Evolutionary conservation across 1,140 invertebrate genomes (phyloP), one percentile per base, ranked within the genome.

Genomic region (Heliothis virescens): DNA sequence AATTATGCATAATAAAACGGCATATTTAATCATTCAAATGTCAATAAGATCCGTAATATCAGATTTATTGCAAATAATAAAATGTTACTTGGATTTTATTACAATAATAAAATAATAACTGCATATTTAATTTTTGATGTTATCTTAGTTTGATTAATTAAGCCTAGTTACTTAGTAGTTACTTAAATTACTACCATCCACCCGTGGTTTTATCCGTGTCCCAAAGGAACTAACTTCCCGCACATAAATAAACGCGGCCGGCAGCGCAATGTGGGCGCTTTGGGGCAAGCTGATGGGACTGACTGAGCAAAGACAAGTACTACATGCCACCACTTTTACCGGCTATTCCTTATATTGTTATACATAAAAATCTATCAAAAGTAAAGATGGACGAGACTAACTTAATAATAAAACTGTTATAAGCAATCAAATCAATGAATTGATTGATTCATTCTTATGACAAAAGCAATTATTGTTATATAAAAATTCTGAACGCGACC

Each of bases 391-490:
- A 65, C 60, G 29, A 13, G 9, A n/a, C n/a, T n/a, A n/a, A n/a
- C n/a, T n/a, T n/a, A 12, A 62, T 29, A 34, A 26, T 2, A 62
- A n/a, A 41, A 65, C 34, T 10, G 62, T 47, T n/a, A 10, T 41
- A 65, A 65, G 47, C 62, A 65, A 65, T 47, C 18, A 47, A 41
- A 15, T 62, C 41, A 47, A 41, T n/a, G 29, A 62, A n/a, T 41
- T 48, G 34, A 47, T 48, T 63, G 60, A 63, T n/a, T 34, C n/a
- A 9, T 48, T 48, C 15, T 65, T 48, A 16, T 48, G 34, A n/a
- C 34, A 65, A 65, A 65, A 48, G n/a, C 41, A 65, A 65, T 65
- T 65, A 65, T 48, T 65, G n/a, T 65, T 65, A 48, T 65, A 16
- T 48, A n/a, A 65, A 65, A 65, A 65, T 47, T 18, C 62, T 29